Evolutionary conservation across 53 echinoderm and acorn worm genomes (phyloP), one percentile per base, ranked within the genome.

Genomic region (Hippasteria phrygiana): DNA sequence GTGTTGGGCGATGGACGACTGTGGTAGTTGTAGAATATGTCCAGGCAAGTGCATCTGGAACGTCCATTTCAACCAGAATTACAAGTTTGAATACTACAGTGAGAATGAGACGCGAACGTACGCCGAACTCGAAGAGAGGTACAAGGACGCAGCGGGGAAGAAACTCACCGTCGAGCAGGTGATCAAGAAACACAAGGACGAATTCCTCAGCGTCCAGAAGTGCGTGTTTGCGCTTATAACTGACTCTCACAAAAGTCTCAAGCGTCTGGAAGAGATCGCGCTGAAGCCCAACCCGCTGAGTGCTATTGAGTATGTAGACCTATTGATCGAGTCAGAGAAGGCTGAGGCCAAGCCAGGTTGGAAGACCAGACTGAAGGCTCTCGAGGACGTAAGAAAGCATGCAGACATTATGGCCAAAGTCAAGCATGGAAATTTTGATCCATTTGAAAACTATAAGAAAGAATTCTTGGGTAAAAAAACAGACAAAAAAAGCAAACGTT

Each of bases 261-360:
- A 82, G 5, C 92, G 92, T 12, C 78, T 93, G 20, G 67, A 93
- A 48, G 93, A 90, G 74, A 92, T 92, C 27, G 93, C 93, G 2
- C 73, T 92, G 18, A 89, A 83, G 51, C 89, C 89, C 8, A n/a
- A n/a, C n/a, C 93, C 93, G 3, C 67, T 90, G 3, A 43, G 82
- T 24, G 62, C 71, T 6, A 73, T 92, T 1, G 93, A 85, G 3
- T 92, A 92, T 62, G 63, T 92, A 1, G 84, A 92, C 55, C 24
- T 85, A 17, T 40, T 92, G 75, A 92, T 92, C 69, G 43, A 71
- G 37, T 48, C 89, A 17, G 93, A 89, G 43, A 62, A 83, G 63
- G 31, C 28, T 17, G 75, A 90, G 33, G 48, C 27, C 1, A 32
- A 39, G 45, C 85, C 84, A 0, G 92, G 90, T 9, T 93, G 93